Percentiles rank a stretch among this genome's conserved stretches.
Conservation (phyloP, 2,797 vertebrate genomes). For the Cryptoblepharus egeriae region DNA sequence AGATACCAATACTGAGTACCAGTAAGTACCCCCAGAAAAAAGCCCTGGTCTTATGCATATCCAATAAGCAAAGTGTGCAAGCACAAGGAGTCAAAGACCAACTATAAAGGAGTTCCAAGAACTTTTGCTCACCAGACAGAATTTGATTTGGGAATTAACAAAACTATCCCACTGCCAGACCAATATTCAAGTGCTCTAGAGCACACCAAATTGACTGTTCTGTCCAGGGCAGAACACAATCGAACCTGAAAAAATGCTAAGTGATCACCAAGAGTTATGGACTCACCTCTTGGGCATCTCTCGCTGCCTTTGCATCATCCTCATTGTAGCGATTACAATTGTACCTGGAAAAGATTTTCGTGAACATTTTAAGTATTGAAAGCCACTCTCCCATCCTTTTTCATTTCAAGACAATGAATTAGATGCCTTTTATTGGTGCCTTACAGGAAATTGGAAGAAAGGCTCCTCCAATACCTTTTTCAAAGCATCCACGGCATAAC, state of each 20-base stretch:
- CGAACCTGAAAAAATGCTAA: neutral
- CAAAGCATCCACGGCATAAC: neutral
- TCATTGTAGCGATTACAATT: slow-evolving; percentile 99
- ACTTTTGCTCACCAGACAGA: too few relatives aligned
- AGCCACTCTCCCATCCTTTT: slow-evolving; percentile 5
- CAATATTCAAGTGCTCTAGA: too few relatives aligned
- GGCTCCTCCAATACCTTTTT: neutral
- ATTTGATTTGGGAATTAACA: too few relatives aligned
- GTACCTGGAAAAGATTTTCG: slow-evolving; percentile 85
- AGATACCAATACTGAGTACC: too few relatives aligned
- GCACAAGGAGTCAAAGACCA: too few relatives aligned
- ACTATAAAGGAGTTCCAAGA: too few relatives aligned
- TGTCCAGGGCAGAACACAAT: too few relatives aligned
- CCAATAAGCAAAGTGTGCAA: too few relatives aligned
- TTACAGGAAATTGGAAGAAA: neutral
- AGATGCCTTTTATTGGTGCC: neutral
- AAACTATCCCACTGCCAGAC: too few relatives aligned
- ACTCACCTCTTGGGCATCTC: slow-evolving; percentile 97
- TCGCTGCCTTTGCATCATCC: slow-evolving; percentile 98
- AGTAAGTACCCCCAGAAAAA: too few relatives aligned
- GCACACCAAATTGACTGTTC: too few relatives aligned
- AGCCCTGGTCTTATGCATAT: too few relatives aligned
- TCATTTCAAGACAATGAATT: neutral
- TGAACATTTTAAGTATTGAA: neutral
- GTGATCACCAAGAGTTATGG: slow-evolving; percentile 38